These are phyloP conservation scores for Carposina sasakii DNA, from an alignment of 1,140 invertebrate genomes.

Conservation along the genomic window DNA sequence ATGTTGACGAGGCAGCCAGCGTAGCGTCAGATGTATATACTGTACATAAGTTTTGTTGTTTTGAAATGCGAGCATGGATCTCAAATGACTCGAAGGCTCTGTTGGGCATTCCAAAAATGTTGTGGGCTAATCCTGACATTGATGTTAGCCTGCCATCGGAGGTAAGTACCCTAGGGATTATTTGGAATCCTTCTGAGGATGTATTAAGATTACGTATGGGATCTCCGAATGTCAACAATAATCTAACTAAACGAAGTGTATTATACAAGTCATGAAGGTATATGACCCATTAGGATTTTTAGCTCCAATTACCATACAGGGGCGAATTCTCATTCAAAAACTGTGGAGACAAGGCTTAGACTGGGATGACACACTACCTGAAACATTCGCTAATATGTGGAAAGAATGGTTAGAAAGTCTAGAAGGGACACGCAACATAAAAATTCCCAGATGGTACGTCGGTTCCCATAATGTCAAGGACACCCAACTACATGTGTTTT, in stretches of 20 bases:
- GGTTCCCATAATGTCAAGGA: no score
- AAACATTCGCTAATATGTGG: constrained; percentile 2
- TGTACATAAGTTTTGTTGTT: constrained; percentile 23
- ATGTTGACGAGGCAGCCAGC: constrained; percentile 23
- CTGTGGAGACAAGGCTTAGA: constrained; percentile 24
- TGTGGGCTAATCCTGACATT: background rate
- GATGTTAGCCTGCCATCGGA: background rate
- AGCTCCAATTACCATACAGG: constrained; percentile 25
- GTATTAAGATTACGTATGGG: constrained; percentile 3
- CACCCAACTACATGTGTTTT: no score
- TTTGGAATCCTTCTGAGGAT: constrained; percentile 5
- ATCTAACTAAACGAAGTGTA: constrained; percentile 18
- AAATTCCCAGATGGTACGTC: constrained; percentile 9
- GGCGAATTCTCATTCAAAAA: constrained; percentile 28
- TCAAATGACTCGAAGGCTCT: constrained; percentile 9
- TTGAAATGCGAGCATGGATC: constrained; percentile 25
- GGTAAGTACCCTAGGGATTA: constrained; percentile 6
- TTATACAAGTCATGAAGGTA: constrained; percentile 22
- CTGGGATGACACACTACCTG: constrained; percentile 26
- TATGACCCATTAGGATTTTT: constrained; percentile 39
- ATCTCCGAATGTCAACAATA: background rate
- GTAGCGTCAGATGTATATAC: constrained; percentile 18
- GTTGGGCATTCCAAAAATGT: background rate
- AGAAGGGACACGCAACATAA: background rate
- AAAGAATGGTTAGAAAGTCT: background rate